These are phyloP conservation scores for Acrocephalus scirpaceus DNA, from an alignment of 2,797 vertebrate species.

Conservation along the genomic window DNA sequence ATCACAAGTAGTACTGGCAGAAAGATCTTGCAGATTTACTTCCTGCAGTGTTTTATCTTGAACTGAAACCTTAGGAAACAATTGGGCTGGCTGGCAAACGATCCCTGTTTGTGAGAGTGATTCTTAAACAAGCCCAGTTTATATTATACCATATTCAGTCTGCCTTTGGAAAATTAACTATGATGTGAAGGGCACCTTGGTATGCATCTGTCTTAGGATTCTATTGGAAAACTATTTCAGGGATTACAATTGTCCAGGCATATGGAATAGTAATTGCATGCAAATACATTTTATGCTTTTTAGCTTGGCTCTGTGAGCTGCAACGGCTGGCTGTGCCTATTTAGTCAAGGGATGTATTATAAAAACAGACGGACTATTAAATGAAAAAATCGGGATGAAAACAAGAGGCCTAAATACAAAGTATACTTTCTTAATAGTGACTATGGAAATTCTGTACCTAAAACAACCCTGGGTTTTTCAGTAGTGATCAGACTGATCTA, in stretches of 20 bases:
- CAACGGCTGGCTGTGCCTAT: not conserved
- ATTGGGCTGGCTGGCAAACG: not conserved
- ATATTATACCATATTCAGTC: not conserved
- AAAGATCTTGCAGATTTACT: not conserved
- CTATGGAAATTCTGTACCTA: not conserved
- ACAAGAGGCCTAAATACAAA: not conserved
- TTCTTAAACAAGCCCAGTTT: not conserved
- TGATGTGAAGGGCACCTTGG: slow-evolving; percentile 21
- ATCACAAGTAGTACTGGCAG: not conserved
- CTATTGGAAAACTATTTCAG: not conserved
- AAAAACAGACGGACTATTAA: not conserved
- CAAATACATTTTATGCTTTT: slow-evolving; percentile 6
- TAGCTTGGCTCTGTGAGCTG: slow-evolving; percentile 6
- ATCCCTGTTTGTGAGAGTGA: not conserved
- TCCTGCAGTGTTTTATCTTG: not conserved
- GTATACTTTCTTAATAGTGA: not conserved
- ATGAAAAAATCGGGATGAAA: not conserved
- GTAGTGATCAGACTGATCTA: not conserved
- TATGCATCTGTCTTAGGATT: not conserved
- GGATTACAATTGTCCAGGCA: not conserved
- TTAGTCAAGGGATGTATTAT: not conserved
- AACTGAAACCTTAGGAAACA: not conserved
- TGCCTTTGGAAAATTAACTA: not conserved
- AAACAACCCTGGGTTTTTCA: not conserved
- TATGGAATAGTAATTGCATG: slow-evolving; percentile 1